Base-by-base conservation (phyloP, 2,888 invertebrate species). In the Noctua pronuba region DNA sequence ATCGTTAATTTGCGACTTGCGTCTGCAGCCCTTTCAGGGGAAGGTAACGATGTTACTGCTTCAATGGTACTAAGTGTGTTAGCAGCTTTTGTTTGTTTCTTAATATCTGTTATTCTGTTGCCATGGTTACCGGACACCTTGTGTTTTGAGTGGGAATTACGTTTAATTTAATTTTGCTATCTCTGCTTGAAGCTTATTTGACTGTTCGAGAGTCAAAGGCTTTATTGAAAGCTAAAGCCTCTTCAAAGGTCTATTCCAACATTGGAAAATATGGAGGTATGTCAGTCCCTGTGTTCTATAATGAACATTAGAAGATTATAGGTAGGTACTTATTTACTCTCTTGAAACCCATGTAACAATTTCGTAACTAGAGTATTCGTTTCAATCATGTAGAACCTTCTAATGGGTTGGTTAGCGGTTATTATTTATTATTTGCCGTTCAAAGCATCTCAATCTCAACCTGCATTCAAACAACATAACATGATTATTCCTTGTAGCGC, bases 1-100 rank as follows among this genome's bases (percentile, higher is more conserved):
- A 95, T 94, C 95, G 94, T 95, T 95, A 94, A 95, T 95, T 94
- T 92, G 91, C 80, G 86, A 95, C 94, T 94, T 92, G 91, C 80
- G 86, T 80, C 87, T 87, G 84, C 82, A 84, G 81, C 84, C 85
- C 87, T 83, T 86, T 74, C 69, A 82, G 90, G 90, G 89, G 88
- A 88, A 88, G 80, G 91, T 91, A 89, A 88, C 77, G 78, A 83
- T 88, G 92, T 94, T 93, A 92, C 83, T 83, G 82, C 84, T 87
- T 93, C 92, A 93, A 93, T 94, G 91, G 91, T 86, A 83, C 86
- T 94, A 94, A 95, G 90, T 94, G 92, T 91, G 91, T 95, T 94
- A 94, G 89, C 77, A 74, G 86, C 90, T 91, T 92, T 91, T 90
- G 90, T 90, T 88, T 90, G 60, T 73, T 75, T 89, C 87, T 85